Evolutionary conservation across 2,113 vertebrate species (phyloP), one percentile per base, ranked within the genome.

Genomic region (Tricholaema leucomelas): DNA sequence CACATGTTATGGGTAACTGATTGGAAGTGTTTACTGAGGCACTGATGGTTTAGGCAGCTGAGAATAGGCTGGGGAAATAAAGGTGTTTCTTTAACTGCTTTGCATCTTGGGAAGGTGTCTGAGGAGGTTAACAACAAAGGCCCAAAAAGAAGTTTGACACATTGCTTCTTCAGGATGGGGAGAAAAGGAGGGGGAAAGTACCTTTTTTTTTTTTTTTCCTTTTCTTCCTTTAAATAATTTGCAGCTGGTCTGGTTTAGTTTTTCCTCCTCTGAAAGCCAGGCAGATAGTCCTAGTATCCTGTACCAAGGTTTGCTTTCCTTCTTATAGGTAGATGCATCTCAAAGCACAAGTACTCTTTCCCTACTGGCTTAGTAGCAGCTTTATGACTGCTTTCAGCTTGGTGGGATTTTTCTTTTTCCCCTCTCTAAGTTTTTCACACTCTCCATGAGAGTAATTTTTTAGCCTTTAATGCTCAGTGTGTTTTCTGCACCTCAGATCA

Each of bases 1-100:
- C 92, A 95, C 52, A 89, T 96, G 95, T 70, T 93, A 38, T 77
- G 75, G 46, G 91, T 92, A 89, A 85, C 61, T 77, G 61, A n/a
- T 86, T 88, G 74, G 25, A 83, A 88, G 54, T 66, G 42, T 73
- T 90, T 86, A 55, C 80, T 76, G 61, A 60, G 48, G 35, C 56
- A 89, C 20, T 12, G 42, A 23, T 85, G 55, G 30, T 74, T 93
- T 35, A 83, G 81, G 55, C 36, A 85, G 59, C 55, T 46, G 30
- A 58, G 63, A 81, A 48, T 4, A 50, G 40, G 59, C 54, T 69
- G 59, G 40, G 40, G 76, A 81, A 60, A 71, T 82, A 73, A 95
- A 88, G 63, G 33, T 81, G 54, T 75, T 86, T 93, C 58, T 81
- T 86, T 63, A 70, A 72, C 9, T 60, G 13, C 19, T 59, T 3